These are phyloP conservation scores for Platypus cylindrus DNA, from an alignment of 2,888 invertebrate species.

Conservation along the genomic window DNA sequence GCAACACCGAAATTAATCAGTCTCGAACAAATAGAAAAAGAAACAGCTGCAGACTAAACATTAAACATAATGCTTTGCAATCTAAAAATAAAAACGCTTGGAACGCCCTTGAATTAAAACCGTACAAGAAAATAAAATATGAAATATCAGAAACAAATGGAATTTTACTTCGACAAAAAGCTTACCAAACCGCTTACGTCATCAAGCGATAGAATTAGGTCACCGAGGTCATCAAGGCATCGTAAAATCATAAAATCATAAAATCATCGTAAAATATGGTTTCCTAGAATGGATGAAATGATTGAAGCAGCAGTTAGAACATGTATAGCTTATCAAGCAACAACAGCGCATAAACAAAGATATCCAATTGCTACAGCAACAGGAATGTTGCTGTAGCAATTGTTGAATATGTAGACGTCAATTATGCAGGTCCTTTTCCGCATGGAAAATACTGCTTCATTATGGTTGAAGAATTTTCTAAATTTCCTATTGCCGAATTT, in stretches of 20 bases:
- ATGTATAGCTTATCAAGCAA: too few species aligned
- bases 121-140: conserved; percentile 4
- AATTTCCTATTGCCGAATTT: conserved; percentile 8
- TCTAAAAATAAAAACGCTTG: conserved; percentile 6
- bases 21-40: conserved; percentile 8
- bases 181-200: conserved; percentile 1
- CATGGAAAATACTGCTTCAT: conserved; percentile 12
- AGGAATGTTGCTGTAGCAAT: too few species aligned
- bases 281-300: too few species aligned
- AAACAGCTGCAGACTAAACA: conserved; percentile 7
- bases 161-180: conserved; percentile 5
- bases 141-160: conserved; percentile 6
- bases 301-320: too few species aligned
- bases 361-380: too few species aligned
- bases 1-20: conserved; percentile 8
- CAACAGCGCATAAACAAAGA: too few species aligned
- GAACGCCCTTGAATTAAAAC: conserved; percentile 2
- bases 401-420: conserved; percentile 7
- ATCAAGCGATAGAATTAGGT: conserved; percentile 10
- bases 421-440: conserved; percentile 12
- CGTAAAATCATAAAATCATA: conserved; percentile 14
- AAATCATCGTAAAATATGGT: conserved; percentile 14
- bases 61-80: background rate
- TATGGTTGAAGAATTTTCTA: too few species aligned
- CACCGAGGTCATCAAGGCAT: conserved; percentile 15